Evolutionary conservation across 2,888 invertebrate species (phyloP), one percentile per base, ranked within the genome.

Genomic region (Drosophila kambysellisi): DNA sequence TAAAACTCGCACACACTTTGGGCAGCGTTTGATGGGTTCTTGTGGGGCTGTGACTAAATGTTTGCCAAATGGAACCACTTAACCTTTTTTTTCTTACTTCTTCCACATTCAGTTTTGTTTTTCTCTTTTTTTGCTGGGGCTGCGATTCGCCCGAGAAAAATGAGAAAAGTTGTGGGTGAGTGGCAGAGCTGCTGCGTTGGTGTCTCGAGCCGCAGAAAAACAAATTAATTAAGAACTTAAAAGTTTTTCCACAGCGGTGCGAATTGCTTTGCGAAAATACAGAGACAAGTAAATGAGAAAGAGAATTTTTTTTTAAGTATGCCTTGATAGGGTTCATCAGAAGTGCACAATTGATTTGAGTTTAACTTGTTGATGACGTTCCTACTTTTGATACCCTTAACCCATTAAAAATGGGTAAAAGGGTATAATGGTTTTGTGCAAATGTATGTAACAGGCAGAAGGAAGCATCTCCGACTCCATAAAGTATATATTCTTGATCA

Each of bases 61-160:
- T 80, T 85, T 85, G 88, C 88, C 85, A 89, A 85, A 85, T 85
- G 88, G 89, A 85, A 89, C 88, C 85, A 85, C 89, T 85, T 85
- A 85, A 85, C 89, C 85, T 88, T 89, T 89, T 88, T 63, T 53
- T 35, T 8, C 46, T 25, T 56, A 37, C 53, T 46, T 54, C 48
- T 48, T 43, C 20, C 29, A 29, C 32, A 30, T n/a, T 60, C 33
- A 39, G 33, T 35, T 50, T 54, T 25, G 30, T 59, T 50, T 52
- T 25, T 20, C 3, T 48, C 15, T 54, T 43, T 25, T 25, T 65
- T 60, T 71, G 70, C 63, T 70, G 56, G 53, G 62, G 43, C 9
- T 57, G 43, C 57, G 15, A 32, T 32, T 25, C 25, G 15, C 15
- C 43, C 32, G 32, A 75, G 87, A 72, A 76, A 79, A 88, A 82